phyloP scores from a whole-genome alignment of 2,113 vertebrate species.

The Mirounga angustirostris region DNA sequence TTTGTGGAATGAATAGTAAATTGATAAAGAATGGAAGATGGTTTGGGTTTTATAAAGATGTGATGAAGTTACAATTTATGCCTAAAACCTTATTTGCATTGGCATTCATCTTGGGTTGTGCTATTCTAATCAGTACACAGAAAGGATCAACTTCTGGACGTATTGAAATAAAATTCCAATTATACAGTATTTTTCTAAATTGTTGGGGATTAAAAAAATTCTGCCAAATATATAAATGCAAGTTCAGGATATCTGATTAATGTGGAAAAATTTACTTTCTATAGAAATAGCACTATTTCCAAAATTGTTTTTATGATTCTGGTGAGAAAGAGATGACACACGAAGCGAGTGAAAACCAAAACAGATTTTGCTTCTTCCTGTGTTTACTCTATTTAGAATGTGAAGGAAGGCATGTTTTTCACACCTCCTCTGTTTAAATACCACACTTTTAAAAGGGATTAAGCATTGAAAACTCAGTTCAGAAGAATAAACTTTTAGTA shows the following conservation, averaged over 20 bases:
- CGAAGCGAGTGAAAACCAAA: slow-evolving; percentile 21
- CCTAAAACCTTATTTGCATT: not conserved
- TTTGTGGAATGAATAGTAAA: not conserved
- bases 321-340: not conserved
- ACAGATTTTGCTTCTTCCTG: slow-evolving; percentile 60
- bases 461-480: not conserved
- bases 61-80: not conserved
- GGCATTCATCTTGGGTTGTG: not conserved
- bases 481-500: not conserved
- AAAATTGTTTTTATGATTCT: slow-evolving; percentile 13
- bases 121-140: not conserved
- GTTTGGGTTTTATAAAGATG: slow-evolving; percentile 11
- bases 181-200: not conserved
- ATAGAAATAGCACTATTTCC: slow-evolving; percentile 30
- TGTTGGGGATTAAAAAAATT: not conserved
- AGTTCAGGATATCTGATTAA: slow-evolving; percentile 33
- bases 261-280: slow-evolving; percentile 26
- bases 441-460: slow-evolving; percentile 47
- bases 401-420: slow-evolving; percentile 41
- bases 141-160: slow-evolving; percentile 1
- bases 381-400: slow-evolving; percentile 59
- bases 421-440: slow-evolving; percentile 58
- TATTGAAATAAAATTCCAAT: not conserved
- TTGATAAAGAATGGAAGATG: not conserved
- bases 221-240: slow-evolving; percentile 6